A percentile compares a stretch with the other conserved stretches of the same genome.
These are phyloP conservation scores for Picathartes gymnocephalus DNA, from an alignment of 2,113 vertebrate genomes.

Conservation along the genomic window DNA sequence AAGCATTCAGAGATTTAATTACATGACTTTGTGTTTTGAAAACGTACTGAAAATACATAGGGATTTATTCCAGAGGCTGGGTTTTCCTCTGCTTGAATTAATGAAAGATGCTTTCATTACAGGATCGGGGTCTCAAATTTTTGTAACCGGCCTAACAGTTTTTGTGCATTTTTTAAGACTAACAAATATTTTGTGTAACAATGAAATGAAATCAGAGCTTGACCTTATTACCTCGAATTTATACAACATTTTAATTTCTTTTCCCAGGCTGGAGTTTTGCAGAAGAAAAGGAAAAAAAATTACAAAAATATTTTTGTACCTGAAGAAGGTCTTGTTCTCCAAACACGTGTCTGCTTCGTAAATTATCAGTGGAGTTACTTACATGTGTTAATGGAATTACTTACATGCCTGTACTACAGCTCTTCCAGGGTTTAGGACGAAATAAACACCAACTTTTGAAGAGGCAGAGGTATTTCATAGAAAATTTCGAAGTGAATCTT, in stretches of 20 bases:
- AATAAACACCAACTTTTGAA: not conserved
- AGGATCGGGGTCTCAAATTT: not conserved
- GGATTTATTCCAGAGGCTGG: not conserved
- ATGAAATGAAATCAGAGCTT: not conserved
- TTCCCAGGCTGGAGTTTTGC: not conserved
- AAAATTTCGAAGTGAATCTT: not conserved
- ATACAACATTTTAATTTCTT: not conserved
- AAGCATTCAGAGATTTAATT: not conserved
- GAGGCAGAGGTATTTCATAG: not conserved
- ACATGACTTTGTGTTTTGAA: accelerated
- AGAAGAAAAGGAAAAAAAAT: not conserved
- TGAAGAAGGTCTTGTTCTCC: not conserved
- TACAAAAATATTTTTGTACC: not conserved
- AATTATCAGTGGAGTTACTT: not conserved
- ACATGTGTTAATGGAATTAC: not conserved
- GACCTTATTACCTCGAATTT: not conserved
- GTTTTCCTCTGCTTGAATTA: not conserved
- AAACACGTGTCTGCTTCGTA: not conserved
- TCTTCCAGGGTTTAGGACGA: not conserved
- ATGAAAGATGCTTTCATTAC: not conserved
- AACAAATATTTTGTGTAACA: not conserved
- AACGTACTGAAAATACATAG: not conserved
- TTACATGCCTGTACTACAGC: not conserved
- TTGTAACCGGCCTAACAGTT: not conserved
- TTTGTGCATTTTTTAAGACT: not conserved